Evolutionary conservation across 2,113 vertebrate genomes (phyloP), one percentile per base, ranked within the genome.

Genomic region (Chloropsis hardwickii): DNA sequence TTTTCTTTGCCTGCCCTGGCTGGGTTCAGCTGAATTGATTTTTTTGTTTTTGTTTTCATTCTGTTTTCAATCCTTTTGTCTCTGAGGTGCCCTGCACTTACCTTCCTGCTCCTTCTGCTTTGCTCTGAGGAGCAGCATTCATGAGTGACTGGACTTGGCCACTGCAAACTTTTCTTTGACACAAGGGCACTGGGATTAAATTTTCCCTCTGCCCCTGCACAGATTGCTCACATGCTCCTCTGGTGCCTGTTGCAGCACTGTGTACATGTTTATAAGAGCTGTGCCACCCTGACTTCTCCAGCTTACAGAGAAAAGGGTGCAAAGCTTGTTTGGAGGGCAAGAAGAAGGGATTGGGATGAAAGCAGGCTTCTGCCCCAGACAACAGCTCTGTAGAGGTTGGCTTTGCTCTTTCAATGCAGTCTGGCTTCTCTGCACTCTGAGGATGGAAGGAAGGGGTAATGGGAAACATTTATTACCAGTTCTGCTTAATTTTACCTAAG

Each of bases 1-100:
- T 95, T 94, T 96, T 93, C 95, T 92, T 94, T 80, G 60, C 72
- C 61, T 96, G 92, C 86, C 88, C 84, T 92, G 72, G 13, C 69
- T 80, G 18, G 1, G 78, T 95, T 95, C 69, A 80, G 72, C 72
- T 51, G 91, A 96, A 97, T 97, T 94, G 96, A 97, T 94, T 96
- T 82, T 60, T 60, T n/a, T n/a, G 13, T 39, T 19, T 15, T 2
- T 85, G n/a, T 91, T 96, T 93, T 91, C 29, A 7, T 93, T 96
- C 82, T 93, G 64, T 88, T 93, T 96, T 92, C 91, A 61, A 50
- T 80, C 57, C 74, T 70, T 91, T 93, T 93, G 54, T 95, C 94
- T 94, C 69, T 0, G 4, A 90, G 76, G 81, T 92, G 86, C 86
- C 93, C 92, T 93, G 78, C 16, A 1, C 81, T 89, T 94, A 60